These are phyloP conservation scores for Trichogramma pretiosum DNA, from an alignment of 1,140 invertebrate genomes.

Conservation along the genomic window DNA sequence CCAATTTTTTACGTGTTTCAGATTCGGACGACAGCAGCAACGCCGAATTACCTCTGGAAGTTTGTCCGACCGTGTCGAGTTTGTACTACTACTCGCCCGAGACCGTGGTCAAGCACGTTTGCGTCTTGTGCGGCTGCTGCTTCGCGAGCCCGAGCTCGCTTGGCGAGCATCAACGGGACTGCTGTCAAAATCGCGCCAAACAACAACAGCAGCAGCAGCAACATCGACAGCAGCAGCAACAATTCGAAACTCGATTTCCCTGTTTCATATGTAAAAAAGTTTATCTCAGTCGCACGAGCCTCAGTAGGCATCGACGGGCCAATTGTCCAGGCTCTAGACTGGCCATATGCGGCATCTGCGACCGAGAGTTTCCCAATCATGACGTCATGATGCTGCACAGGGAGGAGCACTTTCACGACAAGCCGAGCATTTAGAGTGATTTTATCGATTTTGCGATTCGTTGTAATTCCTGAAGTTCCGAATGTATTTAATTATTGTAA, in stretches of 20 bases:
- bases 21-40: conserved; percentile 12
- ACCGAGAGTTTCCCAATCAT: conserved; percentile 2
- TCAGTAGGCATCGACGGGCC: conserved; percentile 32
- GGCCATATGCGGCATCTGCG: conserved; percentile 14
- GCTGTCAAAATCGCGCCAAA: neutral
- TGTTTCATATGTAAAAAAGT: conserved; percentile 30
- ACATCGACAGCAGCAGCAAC: neutral
- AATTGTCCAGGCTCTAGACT: conserved; percentile 9
- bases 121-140: conserved; percentile 1
- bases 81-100: neutral
- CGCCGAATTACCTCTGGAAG: conserved; percentile 2
- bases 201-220: neutral
- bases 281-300: conserved; percentile 31
- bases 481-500: too few species aligned
- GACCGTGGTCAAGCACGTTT: neutral
- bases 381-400: conserved; percentile 14
- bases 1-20: conserved; percentile 13
- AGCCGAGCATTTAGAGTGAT: conserved; percentile 1
- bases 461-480: too few species aligned
- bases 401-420: conserved; percentile 15
- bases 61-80: neutral
- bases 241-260: neutral
- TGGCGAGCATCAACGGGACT: neutral
- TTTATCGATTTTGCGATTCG: too few species aligned
- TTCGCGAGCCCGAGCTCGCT: neutral